Base-by-base conservation (phyloP, 2,888 invertebrate species). In the Leistus spinibarbis region DNA sequence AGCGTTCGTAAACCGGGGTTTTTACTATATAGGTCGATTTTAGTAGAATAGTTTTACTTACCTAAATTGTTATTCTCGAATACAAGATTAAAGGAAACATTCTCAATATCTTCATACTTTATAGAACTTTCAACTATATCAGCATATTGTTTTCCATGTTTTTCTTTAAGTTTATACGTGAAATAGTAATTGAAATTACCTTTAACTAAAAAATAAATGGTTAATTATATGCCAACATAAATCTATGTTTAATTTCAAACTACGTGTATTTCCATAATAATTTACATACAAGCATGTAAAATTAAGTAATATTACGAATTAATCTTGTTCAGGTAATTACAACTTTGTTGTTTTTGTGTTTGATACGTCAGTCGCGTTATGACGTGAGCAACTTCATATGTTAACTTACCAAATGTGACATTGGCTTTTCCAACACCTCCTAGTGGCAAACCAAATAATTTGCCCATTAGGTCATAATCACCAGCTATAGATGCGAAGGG, bases 101-200 rank as follows among this genome's bases (percentile, higher is more conserved):
- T 57, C 22, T 69, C 53, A 7, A 53, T 20, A 13, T 62, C 53
- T 19, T 53, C 60, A 13, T 17, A 60, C 1, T 69, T 17, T 9
- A 62, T 5, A 1, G 2, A n/a, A 69, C 53, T 40, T 13, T 69
- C 53, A 20, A 16, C 17, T 62, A 69, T 69, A 17, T 62, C 10
- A 9, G 62, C 20, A 40, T 69, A 60, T 54, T 72, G 65, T 56
- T 65, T 72, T 23, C 71, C 71, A 22, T 64, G 54, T 16, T 56
- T 72, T 54, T 72, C 71, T 62, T 17, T 63, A n/a, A 71, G 54
- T 7, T 71, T 53, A 13, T 71, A 71, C n/a, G 40, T 24, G 22
- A 71, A 64, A 23, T 2, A 19, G 16, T 71, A 64, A 16, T n/a
- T 19, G 23, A 22, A 63, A 22, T 17, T 22, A 13, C 63, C 71